Base-by-base conservation (phyloP, 2,113 vertebrate genomes). In the Ceyx cyanopectus region DNA sequence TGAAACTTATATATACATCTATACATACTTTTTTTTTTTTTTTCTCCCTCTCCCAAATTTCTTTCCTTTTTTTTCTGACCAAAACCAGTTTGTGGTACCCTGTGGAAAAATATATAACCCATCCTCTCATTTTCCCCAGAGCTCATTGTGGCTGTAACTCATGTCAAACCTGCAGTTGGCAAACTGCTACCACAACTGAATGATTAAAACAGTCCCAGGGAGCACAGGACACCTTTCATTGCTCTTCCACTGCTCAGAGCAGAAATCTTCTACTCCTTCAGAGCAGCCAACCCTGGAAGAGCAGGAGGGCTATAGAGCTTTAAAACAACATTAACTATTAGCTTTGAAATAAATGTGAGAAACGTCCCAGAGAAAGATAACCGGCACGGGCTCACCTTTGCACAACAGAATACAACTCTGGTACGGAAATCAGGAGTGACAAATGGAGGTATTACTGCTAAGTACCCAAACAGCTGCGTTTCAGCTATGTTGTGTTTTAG, bases 1-100 rank as follows among this genome's bases (percentile, higher is more conserved):
- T 9, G 0, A 60, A 32, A 53, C 1, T 46, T 60, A 1, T 0
- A 6, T 3, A 12, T 21, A 40, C 15, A 80, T 17, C 5, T 51
- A 51, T 21, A 34, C 3, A 15, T 60, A 34, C 34, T 34, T 7
- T 40, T 6, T 40, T 4, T 56, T 51, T n/a, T 1, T 54, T 82
- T 89, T 68, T 45, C 24, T 75, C 37, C 10, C 5, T 5, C 4
- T n/a, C 3, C 5, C 11, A 2, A 2, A 57, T 83, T 53, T 12
- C 6, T 67, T 60, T 7, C 3, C 5, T 4, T n/a, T 62, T 73
- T 60, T 23, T 19, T 20, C 62, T 26, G 7, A 26, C 41, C 12
- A 68, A 65, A 93, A 81, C 0, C 13, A 22, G 26, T 11, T 8
- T 1, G 0, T 14, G n/a, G 11, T 37, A n/a, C 5, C 34, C 17